Base-by-base conservation (phyloP, 2,888 invertebrate species). In the Carpatolechia fugitivella region DNA sequence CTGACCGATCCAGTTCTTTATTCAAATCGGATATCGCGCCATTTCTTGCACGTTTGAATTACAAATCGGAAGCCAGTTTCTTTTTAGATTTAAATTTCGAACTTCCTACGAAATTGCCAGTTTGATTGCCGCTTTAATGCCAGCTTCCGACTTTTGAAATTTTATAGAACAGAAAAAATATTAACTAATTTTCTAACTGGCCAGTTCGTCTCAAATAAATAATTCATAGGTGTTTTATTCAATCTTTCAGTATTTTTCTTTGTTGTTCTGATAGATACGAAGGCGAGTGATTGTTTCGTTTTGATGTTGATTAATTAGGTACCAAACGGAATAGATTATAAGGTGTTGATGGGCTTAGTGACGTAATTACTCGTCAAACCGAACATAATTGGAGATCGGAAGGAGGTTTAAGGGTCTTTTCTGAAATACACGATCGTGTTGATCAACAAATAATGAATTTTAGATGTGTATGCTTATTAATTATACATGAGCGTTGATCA, bases 111-210 rank as follows among this genome's bases (percentile, higher is more conserved):
- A 74, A 82, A 86, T 87, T 87, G 82, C 80, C 84, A 74, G 84
- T 86, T 85, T 84, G 82, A 86, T 86, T 82, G 85, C 84, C 78
- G 74, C 82, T 82, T 85, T 84, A 86, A 85, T 84, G 82, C 80
- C 54, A 10, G 29, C 33, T 38, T 38, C 30, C 18, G 35, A 46
- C 18, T 46, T 53, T 5, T 40, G 48, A 41, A 20, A 52, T 41
- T 7, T 36, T 48, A 24, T 4, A 36, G 36, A 49, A 18, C 6
- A 35, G 16, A 40, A 38, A 51, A 40, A 36, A 13, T 24, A 40
- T 40, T 14, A 38, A 8, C 14, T 29, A 24, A 38, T 35, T 14
- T 30, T 51, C 24, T 16, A 30, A 29, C 35, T 36, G 24, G 35
- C 49, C 30, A 35, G 18, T n/a, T 7, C 49, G 18, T 49, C 2